Conservation (phyloP, 2,797 vertebrate genomes). For the Delichon dasypus region DNA sequence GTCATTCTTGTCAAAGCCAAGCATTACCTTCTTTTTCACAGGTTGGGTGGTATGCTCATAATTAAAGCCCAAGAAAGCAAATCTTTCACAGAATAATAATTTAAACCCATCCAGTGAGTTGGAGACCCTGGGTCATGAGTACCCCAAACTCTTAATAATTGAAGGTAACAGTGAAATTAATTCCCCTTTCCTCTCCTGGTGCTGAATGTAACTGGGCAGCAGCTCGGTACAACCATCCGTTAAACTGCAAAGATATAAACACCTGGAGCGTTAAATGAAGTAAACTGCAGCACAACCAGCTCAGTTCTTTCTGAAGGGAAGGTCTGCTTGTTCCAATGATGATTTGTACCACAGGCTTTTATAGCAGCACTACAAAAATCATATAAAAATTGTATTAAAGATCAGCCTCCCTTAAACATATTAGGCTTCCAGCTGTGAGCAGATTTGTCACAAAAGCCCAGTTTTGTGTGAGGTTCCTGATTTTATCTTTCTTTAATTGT, state of each 20-base stretch:
- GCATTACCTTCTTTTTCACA: background rate
- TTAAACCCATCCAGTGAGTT: background rate
- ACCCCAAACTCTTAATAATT: background rate
- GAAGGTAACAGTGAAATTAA: background rate
- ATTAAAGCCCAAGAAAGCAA: background rate
- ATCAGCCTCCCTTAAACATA: background rate
- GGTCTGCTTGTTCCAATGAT: background rate
- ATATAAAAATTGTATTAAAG: background rate
- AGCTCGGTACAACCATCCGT: background rate
- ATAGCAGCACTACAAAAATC: background rate
- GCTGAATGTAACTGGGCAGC: background rate
- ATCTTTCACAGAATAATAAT: background rate
- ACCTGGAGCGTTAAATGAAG: background rate
- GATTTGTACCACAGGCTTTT: background rate
- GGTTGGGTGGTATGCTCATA: background rate
- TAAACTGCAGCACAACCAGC: background rate
- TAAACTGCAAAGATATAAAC: background rate
- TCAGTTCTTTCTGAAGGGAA: background rate
- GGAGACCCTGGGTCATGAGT: background rate
- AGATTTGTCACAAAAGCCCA: background rate
- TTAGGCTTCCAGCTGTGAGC: background rate
- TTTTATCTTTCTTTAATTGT: background rate
- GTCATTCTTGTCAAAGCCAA: background rate
- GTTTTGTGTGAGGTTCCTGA: background rate
- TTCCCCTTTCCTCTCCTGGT: background rate